Base-by-base conservation (phyloP, 2,797 vertebrate genomes). In the Cacajao melanocephalus region DNA sequence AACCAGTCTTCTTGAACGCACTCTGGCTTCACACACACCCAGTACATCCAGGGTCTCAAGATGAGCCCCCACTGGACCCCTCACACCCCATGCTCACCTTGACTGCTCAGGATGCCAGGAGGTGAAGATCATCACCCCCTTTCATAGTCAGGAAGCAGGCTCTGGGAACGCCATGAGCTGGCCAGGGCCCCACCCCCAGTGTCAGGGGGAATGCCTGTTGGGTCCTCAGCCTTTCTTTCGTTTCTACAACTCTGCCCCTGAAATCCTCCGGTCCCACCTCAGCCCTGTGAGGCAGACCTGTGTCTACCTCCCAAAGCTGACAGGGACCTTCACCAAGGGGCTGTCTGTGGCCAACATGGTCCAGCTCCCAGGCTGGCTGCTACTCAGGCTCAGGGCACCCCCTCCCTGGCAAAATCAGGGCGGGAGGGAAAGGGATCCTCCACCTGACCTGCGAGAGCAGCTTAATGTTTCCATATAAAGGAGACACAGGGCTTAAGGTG, bases 401-500 rank as follows among this genome's bases (percentile, higher is more conserved):
- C 14, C 33, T 4, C 24, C 73, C 61, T 0, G 0, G 1, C 4
- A 52, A 44, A 41, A 26, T 39, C 19, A 39, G 39, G 70, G 83
- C 7, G 9, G 7, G 12, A 87, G 67, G n/a, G 36, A 36, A 61
- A 50, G 39, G 28, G 73, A 76, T 85, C 83, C 80, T 55, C 70
- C 41, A 14, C 33, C 90, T 90, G 92, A 95, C 96, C 96, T 61
- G 75, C 15, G 11, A 93, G 97, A 97, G 96, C 76, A 97, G 97
- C 98, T 98, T 98, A 98, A 98, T 44, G 98, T 98, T 98, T 98
- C 98, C 98, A 98, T 98, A 98, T 98, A 98, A 98, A 98, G 98
- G 97, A 81, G 96, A 94, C 57, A 41, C 5, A 14, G 85, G 94
- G 98, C 97, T 98, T 98, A 98, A 97, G 96, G 97, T 96, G 94